Evolutionary conservation across 2,888 invertebrate genomes (phyloP).

Genomic region (Tillus elongatus): DNA sequence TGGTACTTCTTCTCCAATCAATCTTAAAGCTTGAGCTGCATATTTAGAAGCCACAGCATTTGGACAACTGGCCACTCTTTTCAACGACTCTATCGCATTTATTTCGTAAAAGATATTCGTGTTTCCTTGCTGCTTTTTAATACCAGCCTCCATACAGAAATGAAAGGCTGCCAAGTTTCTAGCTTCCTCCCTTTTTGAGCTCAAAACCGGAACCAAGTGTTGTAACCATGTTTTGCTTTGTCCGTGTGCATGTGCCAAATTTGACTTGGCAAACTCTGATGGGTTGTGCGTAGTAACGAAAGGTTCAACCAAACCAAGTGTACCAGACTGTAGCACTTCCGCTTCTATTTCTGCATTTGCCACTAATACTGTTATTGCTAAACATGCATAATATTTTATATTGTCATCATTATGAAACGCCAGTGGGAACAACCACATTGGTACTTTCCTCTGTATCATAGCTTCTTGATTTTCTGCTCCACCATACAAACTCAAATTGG

Average conservation of each 20-base stretch:
- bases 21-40: constrained; percentile 81
- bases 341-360: constrained; percentile 98
- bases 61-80: constrained; percentile 93
- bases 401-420: constrained; percentile 96
- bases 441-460: constrained; percentile 91
- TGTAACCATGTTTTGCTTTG: constrained; percentile 93
- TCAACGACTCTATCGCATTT: constrained; percentile 89
- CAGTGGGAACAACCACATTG: constrained; percentile 94
- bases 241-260: constrained; percentile 87
- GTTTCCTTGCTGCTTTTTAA: constrained; percentile 88
- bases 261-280: constrained; percentile 86
- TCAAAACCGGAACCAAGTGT: constrained; percentile 85
- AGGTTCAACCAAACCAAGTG: constrained; percentile 90
- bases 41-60: constrained; percentile 97
- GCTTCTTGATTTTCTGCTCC: constrained; percentile 95
- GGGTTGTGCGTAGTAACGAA: constrained; percentile 93
- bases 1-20: constrained; percentile 95
- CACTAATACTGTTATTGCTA: constrained; percentile 92
- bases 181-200: constrained; percentile 92
- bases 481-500: constrained; percentile 92
- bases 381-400: constrained; percentile 95
- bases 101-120: constrained; percentile 89
- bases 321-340: constrained; percentile 92
- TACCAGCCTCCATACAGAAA: constrained; percentile 98
- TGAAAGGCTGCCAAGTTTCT: constrained; percentile 96